Conservation (phyloP, 2,113 vertebrate genomes). For the Columbina picui region DNA sequence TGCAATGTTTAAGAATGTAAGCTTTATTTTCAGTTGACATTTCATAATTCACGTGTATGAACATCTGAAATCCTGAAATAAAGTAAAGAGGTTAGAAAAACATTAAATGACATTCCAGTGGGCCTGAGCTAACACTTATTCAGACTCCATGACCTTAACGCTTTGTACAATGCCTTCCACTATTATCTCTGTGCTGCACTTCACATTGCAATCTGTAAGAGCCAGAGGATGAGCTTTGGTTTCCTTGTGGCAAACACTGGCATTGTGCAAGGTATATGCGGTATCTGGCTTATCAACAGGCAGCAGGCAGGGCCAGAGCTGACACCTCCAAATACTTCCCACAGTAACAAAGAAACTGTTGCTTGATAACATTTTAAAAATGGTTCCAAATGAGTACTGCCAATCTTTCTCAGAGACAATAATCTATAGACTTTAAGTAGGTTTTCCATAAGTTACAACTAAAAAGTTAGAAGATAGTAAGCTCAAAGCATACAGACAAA, state of each 20-base stretch:
- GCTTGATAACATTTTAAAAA: not conserved
- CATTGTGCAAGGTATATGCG: not conserved
- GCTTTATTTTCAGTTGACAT: not conserved
- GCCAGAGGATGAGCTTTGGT: not conserved
- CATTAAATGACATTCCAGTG: slow-evolving; percentile 5
- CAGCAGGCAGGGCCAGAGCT: not conserved
- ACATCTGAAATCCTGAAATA: slow-evolving; percentile 7
- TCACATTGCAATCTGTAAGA: not conserved
- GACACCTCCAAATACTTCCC: not conserved
- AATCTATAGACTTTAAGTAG: not conserved
- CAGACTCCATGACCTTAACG: slow-evolving; percentile 17
- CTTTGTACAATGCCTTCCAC: not conserved
- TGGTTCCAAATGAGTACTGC: not conserved
- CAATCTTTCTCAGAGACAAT: not conserved
- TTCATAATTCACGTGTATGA: not conserved
- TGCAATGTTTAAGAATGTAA: not conserved
- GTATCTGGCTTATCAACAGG: slow-evolving; percentile 13
- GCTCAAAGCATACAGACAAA: not conserved
- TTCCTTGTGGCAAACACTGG: not conserved
- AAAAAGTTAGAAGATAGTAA: not conserved
- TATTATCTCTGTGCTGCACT: not conserved
- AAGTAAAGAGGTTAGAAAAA: slow-evolving; percentile 32
- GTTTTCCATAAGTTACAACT: not conserved
- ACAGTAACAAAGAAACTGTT: not conserved
- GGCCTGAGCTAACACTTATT: slow-evolving; percentile 39